These are phyloP conservation scores for Cyclopterus lumpus DNA, from an alignment of 2,797 vertebrate genomes.

Conservation along the genomic window DNA sequence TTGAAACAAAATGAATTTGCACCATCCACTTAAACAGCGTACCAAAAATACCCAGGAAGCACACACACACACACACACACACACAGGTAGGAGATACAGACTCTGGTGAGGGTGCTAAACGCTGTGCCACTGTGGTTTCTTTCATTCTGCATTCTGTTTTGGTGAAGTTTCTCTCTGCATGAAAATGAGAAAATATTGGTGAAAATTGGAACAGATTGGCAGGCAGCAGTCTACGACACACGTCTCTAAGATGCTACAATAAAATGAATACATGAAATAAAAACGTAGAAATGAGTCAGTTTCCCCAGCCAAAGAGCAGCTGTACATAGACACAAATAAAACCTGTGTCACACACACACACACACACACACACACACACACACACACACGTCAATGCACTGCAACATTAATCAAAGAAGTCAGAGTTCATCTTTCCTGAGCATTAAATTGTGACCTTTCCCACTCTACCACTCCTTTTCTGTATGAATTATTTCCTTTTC, in stretches of 20 bases:
- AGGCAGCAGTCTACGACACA: background rate
- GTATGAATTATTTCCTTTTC: conserved; percentile 15
- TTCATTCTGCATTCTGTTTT: no score
- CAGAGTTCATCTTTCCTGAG: conserved; percentile 35
- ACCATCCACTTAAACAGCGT: no score
- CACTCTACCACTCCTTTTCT: conserved; percentile 11
- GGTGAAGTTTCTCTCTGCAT: background rate
- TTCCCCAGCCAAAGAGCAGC: background rate
- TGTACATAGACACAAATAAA: background rate
- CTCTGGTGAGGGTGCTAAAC: background rate
- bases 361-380: background rate
- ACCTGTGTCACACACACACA: background rate
- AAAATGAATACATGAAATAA: background rate
- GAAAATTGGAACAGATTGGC: background rate
- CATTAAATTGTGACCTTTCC: conserved; percentile 42
- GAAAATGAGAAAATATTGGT: background rate
- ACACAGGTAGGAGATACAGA: background rate
- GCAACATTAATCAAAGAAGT: conserved; percentile 32
- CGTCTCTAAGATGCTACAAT: background rate
- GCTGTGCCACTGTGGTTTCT: background rate
- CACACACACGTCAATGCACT: background rate
- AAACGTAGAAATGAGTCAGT: background rate
- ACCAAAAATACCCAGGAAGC: no score
- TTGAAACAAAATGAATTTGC: no score
- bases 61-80: background rate